phyloP scores from a whole-genome alignment of 30 jellyfish, hydroid and myxozoan genomes.

The Cassiopea andromeda region DNA sequence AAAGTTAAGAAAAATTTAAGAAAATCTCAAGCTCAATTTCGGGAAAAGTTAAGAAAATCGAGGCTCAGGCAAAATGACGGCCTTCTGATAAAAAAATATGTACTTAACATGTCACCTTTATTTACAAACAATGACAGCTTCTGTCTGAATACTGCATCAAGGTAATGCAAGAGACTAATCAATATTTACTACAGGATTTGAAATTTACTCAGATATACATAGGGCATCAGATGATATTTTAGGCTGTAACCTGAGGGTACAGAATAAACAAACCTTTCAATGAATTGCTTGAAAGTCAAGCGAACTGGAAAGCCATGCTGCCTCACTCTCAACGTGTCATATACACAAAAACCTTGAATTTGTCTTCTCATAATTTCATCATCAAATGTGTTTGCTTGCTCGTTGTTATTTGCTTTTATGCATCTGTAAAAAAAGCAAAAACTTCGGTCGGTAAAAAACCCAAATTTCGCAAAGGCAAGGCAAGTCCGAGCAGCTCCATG shows the following conservation, averaged over 20 bases:
- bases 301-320: conserved; percentile 83
- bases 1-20: too few relatives aligned
- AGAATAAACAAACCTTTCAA: conserved; percentile 70
- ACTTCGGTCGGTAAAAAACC: not conserved
- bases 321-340: conserved; percentile 82
- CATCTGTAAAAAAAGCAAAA: conserved; percentile 55
- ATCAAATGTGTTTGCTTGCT: conserved; percentile 53
- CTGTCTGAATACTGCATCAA: too few relatives aligned
- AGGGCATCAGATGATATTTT: too few relatives aligned
- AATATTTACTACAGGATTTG: too few relatives aligned
- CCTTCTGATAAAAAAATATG: too few relatives aligned
- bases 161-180: too few relatives aligned
- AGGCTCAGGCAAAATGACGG: too few relatives aligned
- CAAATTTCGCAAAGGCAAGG: not conserved
- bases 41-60: too few relatives aligned
- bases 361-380: conserved; percentile 73
- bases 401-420: conserved; percentile 58
- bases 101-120: too few relatives aligned
- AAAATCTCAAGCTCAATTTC: too few relatives aligned
- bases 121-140: too few relatives aligned
- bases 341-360: conserved; percentile 67
- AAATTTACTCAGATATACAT: too few relatives aligned
- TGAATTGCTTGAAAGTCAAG: conserved; percentile 69
- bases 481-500: not conserved
- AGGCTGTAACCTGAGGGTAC: not conserved